phyloP scores from a whole-genome alignment of 2,113 vertebrate species.

The Empidonax traillii region DNA sequence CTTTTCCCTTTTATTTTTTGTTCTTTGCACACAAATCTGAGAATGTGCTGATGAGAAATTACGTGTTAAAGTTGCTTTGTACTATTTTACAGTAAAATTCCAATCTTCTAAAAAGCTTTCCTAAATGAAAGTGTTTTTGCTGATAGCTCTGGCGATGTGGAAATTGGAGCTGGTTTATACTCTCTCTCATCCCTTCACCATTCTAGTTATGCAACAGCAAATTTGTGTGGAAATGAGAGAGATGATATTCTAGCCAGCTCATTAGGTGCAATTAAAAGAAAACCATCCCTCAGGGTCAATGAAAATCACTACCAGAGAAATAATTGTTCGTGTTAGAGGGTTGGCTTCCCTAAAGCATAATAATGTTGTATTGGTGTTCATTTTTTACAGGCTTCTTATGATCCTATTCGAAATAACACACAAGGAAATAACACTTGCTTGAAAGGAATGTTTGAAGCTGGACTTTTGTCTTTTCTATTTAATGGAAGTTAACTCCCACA shows the following conservation, averaged over 20 bases:
- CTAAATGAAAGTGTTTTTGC: not conserved
- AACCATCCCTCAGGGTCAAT: not conserved
- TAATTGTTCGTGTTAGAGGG: not conserved
- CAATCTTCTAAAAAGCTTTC: not conserved
- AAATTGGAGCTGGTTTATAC: not conserved
- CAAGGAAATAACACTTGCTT: not conserved
- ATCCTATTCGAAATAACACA: not conserved
- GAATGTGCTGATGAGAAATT: not conserved
- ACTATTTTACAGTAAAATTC: not conserved
- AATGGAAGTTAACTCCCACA: not conserved
- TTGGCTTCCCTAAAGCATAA: not conserved
- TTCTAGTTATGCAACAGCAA: not conserved
- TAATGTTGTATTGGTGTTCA: not conserved
- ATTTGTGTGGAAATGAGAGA: constrained; percentile 33
- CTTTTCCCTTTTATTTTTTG: not conserved
- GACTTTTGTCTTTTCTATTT: not conserved
- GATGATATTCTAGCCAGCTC: not conserved
- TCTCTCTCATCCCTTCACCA: not conserved
- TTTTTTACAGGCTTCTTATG: not conserved
- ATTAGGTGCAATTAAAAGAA: constrained; percentile 34
- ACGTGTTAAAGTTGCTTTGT: not conserved
- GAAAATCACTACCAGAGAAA: not conserved
- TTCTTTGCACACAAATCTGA: not conserved
- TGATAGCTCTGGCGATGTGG: not conserved
- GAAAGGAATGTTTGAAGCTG: not conserved